phyloP scores from a whole-genome alignment of 2,888 invertebrate species.

The Urechis unicinctus region DNA sequence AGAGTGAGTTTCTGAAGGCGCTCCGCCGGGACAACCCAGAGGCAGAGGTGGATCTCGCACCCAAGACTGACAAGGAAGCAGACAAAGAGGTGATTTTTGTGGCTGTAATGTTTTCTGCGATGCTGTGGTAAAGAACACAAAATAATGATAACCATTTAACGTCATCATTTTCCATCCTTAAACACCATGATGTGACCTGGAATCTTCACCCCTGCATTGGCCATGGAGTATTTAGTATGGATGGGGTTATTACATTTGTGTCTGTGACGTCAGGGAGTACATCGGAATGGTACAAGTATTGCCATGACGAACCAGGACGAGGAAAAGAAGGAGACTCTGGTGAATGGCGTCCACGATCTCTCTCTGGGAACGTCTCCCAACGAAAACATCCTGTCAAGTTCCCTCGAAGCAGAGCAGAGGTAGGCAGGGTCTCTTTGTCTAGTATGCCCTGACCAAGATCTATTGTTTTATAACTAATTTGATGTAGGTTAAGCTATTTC shows the following conservation, averaged over 20 bases:
- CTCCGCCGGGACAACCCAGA: slow-evolving; percentile 30
- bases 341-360: slow-evolving; percentile 34
- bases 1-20: slow-evolving; percentile 45
- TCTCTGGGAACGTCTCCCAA: slow-evolving; percentile 5
- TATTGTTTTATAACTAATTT: too few relatives aligned
- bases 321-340: slow-evolving; percentile 24
- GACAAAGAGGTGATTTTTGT: background rate
- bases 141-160: background rate
- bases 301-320: too few relatives aligned
- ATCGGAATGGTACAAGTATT: too few relatives aligned
- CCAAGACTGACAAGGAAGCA: background rate
- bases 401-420: slow-evolving; percentile 48
- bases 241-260: too few relatives aligned
- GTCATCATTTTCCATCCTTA: too few relatives aligned
- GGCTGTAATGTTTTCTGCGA: background rate
- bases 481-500: too few relatives aligned
- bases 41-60: too few relatives aligned
- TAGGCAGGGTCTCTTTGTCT: slow-evolving; percentile 8
- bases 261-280: too few relatives aligned
- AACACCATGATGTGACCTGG: too few relatives aligned
- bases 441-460: background rate
- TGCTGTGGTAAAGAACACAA: background rate
- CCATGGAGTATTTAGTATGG: too few relatives aligned
- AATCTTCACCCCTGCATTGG: too few relatives aligned
- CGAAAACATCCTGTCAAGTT: slow-evolving; percentile 39